Evolutionary conservation across 2,888 invertebrate species (phyloP), one percentile per base, ranked within the genome.

Genomic region (Slavum lentiscoides): DNA sequence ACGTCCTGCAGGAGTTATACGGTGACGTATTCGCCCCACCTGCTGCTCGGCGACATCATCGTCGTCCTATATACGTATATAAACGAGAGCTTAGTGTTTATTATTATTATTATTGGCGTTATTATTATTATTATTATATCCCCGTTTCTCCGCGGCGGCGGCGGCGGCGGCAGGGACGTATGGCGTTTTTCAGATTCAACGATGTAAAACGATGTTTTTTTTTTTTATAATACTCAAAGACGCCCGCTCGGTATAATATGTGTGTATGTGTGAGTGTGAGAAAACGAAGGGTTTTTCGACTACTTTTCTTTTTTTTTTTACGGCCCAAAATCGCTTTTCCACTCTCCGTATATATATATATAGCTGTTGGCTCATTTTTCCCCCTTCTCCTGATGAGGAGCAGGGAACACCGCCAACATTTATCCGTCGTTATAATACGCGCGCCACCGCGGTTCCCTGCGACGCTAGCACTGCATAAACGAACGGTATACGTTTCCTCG

Each of bases 161-260:
- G n/a, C 72, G 66, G 4, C 30, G 30, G n/a, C 72, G 66, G 4
- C 30, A 4, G 70, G 80, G 77, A 62, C 70, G 77, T 70, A 77
- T 64, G 70, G 62, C 80, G 66, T 80, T 80, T 80, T 80, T 80
- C 80, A 80, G 70, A 80, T 80, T 80, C 80, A 72, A 80, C 80
- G 70, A 64, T 66, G 80, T 80, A 80, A 72, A 80, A 70, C 80
- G 72, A 72, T 64, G 80, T 80, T 69, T 73, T 43, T 73, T 72
- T 49, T 77, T 66, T 64, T 55, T 7, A 70, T 69, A 55, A 62
- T 70, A 70, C 80, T 58, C 80, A 19, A 69, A 69, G 69, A 77
- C 68, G 59, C 66, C 5, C 39, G 39, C 39, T n/a, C n/a, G n/a
- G n/a, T n/a, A n/a, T n/a, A n/a, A n/a, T 30, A 30, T 4, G 30